Evolutionary conservation across 2,888 invertebrate species (phyloP), one percentile per base, ranked within the genome.

Genomic region (Masnerella sp.): DNA sequence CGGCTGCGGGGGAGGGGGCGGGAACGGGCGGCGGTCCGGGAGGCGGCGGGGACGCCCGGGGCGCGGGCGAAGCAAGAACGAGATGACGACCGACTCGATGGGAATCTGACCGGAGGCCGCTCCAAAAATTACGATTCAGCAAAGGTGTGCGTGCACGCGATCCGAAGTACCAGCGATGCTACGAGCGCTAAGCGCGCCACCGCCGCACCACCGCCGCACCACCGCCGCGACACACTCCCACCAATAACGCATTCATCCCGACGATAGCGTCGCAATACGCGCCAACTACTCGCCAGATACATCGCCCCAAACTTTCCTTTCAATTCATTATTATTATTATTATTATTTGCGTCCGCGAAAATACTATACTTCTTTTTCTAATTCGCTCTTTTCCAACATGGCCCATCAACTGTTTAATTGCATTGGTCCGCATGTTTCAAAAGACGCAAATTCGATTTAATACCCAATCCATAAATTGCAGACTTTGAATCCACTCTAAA

Each of bases 101-200:
- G 56, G 80, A 81, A 81, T 81, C 77, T 77, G 79, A 67, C 38
- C 78, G 61, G 80, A 77, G 64, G 81, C 79, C 80, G 80, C 79
- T 78, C 80, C 78, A 74, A 77, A 75, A 81, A 76, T 80, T 74
- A 75, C 77, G 72, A 74, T 65, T 70, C 70, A 70, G 75, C 25
- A 30, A 56, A 40, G 58, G 71, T 71, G 71, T 59, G 54, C 43
- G 62, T 49, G 67, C 62, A 49, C 70, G 62, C 51, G 62, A 58
- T 67, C 34, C 32, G 56, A 40, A 47, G 65, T 30, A 65, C n/a
- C 40, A 30, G 12, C 22, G 30, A 20, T 25, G 47, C 42, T 36
- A 47, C 32, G 40, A 38, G 36, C 45, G 15, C 38, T 17, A 15
- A 40, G 18, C 2, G 22, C 43, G 22, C 20, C 43, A 11, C 11